These are phyloP conservation scores for Cathartes aura DNA, from an alignment of 2,113 vertebrate species.

Conservation along the genomic window DNA sequence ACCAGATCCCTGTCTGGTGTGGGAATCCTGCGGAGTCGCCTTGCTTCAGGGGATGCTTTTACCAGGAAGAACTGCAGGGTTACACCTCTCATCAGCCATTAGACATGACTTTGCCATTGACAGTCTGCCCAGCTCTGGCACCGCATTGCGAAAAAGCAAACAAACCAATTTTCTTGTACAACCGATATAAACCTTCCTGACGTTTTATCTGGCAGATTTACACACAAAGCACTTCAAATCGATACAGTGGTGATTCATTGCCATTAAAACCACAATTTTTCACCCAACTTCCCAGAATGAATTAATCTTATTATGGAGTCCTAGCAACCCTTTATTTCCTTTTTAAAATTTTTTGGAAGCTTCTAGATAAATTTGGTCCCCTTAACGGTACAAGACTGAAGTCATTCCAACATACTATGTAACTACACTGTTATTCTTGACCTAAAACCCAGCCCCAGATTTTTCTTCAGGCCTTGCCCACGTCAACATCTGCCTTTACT, in stretches of 20 bases:
- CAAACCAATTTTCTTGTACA: background rate
- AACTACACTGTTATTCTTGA: background rate
- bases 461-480: background rate
- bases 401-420: background rate
- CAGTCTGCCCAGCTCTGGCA: background rate
- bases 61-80: background rate
- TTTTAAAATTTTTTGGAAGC: background rate
- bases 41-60: background rate
- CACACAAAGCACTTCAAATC: background rate
- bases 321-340: background rate
- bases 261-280: background rate
- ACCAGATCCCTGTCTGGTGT: background rate
- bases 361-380: background rate
- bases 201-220: rapidly evolving
- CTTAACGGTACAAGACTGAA: background rate
- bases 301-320: background rate
- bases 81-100: background rate
- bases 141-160: background rate
- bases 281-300: background rate
- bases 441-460: background rate
- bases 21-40: background rate
- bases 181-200: background rate
- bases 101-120: background rate
- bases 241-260: background rate
- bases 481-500: background rate